Conservation (phyloP, 2,888 invertebrate genomes). For the Lacanobia wlatinum region DNA sequence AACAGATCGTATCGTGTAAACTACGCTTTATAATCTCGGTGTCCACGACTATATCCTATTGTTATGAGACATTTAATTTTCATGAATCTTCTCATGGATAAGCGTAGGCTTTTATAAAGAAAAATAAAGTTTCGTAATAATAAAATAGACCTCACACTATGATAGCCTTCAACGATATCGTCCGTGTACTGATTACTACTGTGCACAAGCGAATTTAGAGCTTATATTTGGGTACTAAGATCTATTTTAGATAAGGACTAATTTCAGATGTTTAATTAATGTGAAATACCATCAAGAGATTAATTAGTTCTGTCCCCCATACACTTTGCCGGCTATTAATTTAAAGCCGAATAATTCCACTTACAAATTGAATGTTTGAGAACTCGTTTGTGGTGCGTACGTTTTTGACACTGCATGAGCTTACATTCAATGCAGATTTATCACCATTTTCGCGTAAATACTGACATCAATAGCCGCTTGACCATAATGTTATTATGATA, state of each 20-base stretch:
- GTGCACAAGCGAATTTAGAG: conserved; percentile 57
- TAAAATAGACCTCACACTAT: conserved; percentile 83
- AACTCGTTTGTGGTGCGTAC: conserved; percentile 80
- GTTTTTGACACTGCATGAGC: conserved; percentile 75
- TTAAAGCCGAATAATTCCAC: conserved; percentile 81
- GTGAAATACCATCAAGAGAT: conserved; percentile 84
- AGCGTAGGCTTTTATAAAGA: conserved; percentile 68
- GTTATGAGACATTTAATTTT: conserved; percentile 84
- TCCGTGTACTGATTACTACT: conserved; percentile 55
- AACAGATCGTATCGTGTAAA: conserved; percentile 86
- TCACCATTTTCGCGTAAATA: conserved; percentile 77
- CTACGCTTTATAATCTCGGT: conserved; percentile 83
- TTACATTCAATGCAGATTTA: conserved; percentile 80
- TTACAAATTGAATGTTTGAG: conserved; percentile 83
- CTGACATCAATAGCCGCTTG: conserved; percentile 73
- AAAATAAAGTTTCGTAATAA: conserved; percentile 74
- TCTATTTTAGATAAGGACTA: conserved; percentile 53
- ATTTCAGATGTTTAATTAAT: conserved; percentile 80
- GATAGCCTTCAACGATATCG: conserved; percentile 76
- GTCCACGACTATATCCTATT: conserved; percentile 80
- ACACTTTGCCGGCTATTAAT: conserved; percentile 86
- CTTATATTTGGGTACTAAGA: conserved; percentile 48
- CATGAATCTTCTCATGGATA: conserved; percentile 79
- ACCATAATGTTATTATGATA: conserved; percentile 76
- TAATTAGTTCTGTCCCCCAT: conserved; percentile 87